Evolutionary conservation across 2,888 invertebrate species (phyloP).

Genomic region (Acleris literana): DNA sequence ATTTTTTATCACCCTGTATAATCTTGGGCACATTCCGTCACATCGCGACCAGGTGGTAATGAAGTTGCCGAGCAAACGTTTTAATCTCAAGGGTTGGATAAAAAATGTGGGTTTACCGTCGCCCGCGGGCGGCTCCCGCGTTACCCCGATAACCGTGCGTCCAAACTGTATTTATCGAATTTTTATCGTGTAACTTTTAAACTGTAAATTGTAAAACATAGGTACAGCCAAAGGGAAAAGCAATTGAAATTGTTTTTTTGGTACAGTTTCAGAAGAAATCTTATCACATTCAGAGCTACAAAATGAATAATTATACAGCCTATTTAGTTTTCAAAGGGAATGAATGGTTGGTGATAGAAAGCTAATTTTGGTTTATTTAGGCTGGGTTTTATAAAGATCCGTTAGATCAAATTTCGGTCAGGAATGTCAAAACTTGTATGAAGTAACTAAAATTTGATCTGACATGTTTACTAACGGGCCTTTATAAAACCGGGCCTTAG

Average conservation of each 20-base stretch:
- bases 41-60: neutral
- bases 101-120: conserved; percentile 48
- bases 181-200: conserved; percentile 15
- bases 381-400: no score
- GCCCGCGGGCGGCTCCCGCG: conserved; percentile 64
- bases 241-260: neutral
- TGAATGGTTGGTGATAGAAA: no score
- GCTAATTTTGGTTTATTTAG: no score
- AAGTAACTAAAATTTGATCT: no score
- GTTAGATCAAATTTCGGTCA: no score
- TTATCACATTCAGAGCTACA: no score
- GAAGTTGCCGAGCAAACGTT: neutral
- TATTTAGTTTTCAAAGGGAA: no score
- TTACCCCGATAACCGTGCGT: conserved; percentile 67
- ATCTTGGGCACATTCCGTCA: conserved; percentile 1
- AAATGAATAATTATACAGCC: no score
- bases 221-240: no score
- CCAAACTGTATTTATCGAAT: conserved; percentile 43
- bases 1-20: neutral
- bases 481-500: no score
- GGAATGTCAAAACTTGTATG: no score
- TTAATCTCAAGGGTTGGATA: conserved; percentile 23
- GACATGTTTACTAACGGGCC: no score
- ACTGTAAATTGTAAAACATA: neutral
- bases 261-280: neutral